A percentile compares a stretch with the other conserved stretches of the same genome.
These are phyloP conservation scores for Oryzias dopingdopingensis DNA, from an alignment of 2,797 vertebrate genomes.

Conservation along the genomic window DNA sequence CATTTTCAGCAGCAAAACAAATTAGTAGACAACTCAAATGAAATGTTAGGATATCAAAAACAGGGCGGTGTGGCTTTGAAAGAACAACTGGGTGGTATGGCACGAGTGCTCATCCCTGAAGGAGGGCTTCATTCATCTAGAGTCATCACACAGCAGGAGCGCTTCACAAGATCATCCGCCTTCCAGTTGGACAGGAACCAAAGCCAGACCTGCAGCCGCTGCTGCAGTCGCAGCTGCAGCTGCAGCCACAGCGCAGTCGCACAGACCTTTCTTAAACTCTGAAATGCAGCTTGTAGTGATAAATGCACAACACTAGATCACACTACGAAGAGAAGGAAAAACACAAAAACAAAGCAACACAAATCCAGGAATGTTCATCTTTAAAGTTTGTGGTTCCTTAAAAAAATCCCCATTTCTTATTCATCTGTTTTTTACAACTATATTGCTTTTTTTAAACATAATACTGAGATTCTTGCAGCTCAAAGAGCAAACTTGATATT, in stretches of 20 bases:
- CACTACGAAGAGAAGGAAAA: constrained; percentile 45
- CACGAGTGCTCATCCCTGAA: constrained; percentile 74
- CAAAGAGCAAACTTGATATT: constrained; percentile 49
- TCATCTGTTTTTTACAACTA: constrained; percentile 18
- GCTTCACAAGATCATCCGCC: constrained; percentile 77
- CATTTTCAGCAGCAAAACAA: constrained; percentile 82
- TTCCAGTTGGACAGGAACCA: constrained; percentile 66
- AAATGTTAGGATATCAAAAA: constrained; percentile 54
- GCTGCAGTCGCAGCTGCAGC: constrained; percentile 47
- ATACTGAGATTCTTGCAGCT: constrained; percentile 70
- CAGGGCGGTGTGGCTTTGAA: constrained; percentile 26
- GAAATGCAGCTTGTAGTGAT: constrained; percentile 54
- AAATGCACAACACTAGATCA: constrained; percentile 46
- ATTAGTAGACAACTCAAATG: constrained; percentile 57
- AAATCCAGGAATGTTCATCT: constrained; percentile 38
- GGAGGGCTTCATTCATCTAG: constrained; percentile 82
- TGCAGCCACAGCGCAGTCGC: constrained; percentile 44
- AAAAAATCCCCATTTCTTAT: constrained; percentile 50
- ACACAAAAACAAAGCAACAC: neutral
- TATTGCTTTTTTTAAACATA: constrained; percentile 78
- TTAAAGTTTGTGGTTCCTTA: constrained; percentile 70
- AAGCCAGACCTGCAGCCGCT: constrained; percentile 33
- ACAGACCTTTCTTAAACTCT: constrained; percentile 40
- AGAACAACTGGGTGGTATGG: constrained; percentile 61
- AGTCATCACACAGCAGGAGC: constrained; percentile 46